A percentile compares a stretch with the other conserved stretches of the same genome.
These are phyloP conservation scores for Anhinga rufa DNA, from an alignment of 2,113 vertebrate genomes.

Conservation along the genomic window DNA sequence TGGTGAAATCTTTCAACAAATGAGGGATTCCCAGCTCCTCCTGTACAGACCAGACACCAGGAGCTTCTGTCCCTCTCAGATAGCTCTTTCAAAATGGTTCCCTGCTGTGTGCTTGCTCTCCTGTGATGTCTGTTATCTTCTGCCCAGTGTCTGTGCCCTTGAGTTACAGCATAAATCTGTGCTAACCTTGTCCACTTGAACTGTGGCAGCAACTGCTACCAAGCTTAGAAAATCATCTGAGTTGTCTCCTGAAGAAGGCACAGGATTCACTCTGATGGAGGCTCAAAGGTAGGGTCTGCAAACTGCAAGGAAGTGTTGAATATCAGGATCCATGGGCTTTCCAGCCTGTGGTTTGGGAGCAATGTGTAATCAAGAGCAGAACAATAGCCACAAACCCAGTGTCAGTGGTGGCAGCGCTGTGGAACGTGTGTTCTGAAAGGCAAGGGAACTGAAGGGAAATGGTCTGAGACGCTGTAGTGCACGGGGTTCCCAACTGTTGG, in stretches of 20 bases:
- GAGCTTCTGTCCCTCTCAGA: background rate
- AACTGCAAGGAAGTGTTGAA: background rate
- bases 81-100: background rate
- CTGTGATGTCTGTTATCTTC: background rate
- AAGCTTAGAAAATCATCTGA: background rate
- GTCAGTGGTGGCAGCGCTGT: background rate
- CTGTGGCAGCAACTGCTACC: background rate
- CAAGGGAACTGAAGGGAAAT: background rate
- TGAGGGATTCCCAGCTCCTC: background rate
- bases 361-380: background rate
- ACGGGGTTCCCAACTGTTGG: fast-evolving
- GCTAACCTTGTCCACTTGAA: fast-evolving
- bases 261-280: background rate
- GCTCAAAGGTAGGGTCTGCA: background rate
- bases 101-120: background rate
- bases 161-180: background rate
- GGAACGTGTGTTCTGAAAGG: background rate
- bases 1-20: background rate
- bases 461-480: background rate
- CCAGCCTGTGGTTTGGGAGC: background rate
- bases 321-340: background rate
- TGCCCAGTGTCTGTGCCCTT: background rate
- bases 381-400: background rate
- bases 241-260: background rate
- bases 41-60: background rate